Evolutionary conservation across 2,888 invertebrate species (phyloP).

Genomic region (Drosophila diplacantha): DNA sequence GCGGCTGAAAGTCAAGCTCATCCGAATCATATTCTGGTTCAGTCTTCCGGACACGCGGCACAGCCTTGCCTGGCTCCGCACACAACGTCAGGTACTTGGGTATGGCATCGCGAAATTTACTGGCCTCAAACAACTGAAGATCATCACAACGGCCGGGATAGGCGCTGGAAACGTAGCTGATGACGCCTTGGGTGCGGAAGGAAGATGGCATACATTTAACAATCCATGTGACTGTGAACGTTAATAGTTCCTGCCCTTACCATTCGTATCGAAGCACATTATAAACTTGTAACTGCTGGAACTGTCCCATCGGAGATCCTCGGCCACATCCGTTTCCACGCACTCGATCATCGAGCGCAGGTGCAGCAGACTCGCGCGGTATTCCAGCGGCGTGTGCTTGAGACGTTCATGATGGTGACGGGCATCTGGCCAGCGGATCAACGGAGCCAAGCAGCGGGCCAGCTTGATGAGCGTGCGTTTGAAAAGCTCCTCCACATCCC

Average conservation of each 20-base stretch:
- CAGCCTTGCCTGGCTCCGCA: conserved; percentile 75
- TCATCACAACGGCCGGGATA: conserved; percentile 76
- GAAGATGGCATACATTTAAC: neutral
- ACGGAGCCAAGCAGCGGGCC: conserved; percentile 72
- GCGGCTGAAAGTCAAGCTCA: conserved; percentile 36
- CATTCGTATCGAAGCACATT: conserved; percentile 75
- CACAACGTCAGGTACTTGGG: conserved; percentile 76
- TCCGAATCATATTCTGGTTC: conserved; percentile 45
- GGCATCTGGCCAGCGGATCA: conserved; percentile 76
- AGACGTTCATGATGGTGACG: conserved; percentile 76
- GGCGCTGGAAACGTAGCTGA: conserved; percentile 75
- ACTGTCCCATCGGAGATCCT: conserved; percentile 68
- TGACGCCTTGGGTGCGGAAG: conserved; percentile 57
- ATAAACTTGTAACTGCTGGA: conserved; percentile 75
- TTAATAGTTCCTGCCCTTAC: conserved; percentile 39
- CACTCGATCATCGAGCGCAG: conserved; percentile 77
- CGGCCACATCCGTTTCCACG: conserved; percentile 75
- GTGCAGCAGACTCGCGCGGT: conserved; percentile 74
- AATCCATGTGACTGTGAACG: neutral
- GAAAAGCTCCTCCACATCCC: conserved; percentile 73
- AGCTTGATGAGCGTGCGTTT: conserved; percentile 69
- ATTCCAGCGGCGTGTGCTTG: conserved; percentile 75
- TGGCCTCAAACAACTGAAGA: conserved; percentile 74
- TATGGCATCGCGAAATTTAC: conserved; percentile 73
- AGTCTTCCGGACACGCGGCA: conserved; percentile 54